Evolutionary conservation across 2,797 vertebrate genomes (phyloP), one percentile per base, ranked within the genome.

Genomic region (Mus caroli): DNA sequence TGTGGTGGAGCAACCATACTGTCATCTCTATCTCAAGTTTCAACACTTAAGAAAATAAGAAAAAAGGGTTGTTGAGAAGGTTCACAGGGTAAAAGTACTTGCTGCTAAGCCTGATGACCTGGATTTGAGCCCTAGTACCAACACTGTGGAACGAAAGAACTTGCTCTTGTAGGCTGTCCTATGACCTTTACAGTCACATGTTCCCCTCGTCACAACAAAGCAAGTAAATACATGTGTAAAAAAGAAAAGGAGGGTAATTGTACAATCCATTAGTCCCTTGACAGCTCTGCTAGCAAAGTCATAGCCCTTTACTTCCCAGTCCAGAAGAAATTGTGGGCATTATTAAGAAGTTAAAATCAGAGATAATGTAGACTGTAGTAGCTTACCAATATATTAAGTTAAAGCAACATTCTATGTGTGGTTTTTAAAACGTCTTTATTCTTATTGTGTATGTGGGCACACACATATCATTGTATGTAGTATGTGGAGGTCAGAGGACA

Each of bases 261-360:
- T 90, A 90, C 24, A 50, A 94, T 60, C 91, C 69, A 76, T 93
- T 80, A 91, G 46, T 58, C 86, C 76, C 24, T 71, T 84, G 84
- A 88, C 43, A 37, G 58, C 24, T 60, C 58, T 60, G 84, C 20
- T 79, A 92, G 20, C 31, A 80, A 86, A 89, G 94, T 93, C 83
- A 93, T 17, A 92, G 62, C n/a, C 34, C 24, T 96, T 71, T 94
- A 11, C 34, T 13, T 94, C 22, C 8, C 22, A 93, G 78, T 80
- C 52, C 56, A 56, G 54, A 56, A 58, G 54, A 82, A 82, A 50
- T 94, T 62, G 56, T 93, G 54, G 24, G 80, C 60, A 94, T 24
- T 90, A 75, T 43, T 76, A 85, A 94, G 37, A 96, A 93, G 90
- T 94, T 95, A 92, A 94, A 95, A 87, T 79, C 64, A 94, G 6